These are phyloP conservation scores for Sinocyclocheilus anophthalmus DNA, from an alignment of 2,113 vertebrate species.

Conservation along the genomic window DNA sequence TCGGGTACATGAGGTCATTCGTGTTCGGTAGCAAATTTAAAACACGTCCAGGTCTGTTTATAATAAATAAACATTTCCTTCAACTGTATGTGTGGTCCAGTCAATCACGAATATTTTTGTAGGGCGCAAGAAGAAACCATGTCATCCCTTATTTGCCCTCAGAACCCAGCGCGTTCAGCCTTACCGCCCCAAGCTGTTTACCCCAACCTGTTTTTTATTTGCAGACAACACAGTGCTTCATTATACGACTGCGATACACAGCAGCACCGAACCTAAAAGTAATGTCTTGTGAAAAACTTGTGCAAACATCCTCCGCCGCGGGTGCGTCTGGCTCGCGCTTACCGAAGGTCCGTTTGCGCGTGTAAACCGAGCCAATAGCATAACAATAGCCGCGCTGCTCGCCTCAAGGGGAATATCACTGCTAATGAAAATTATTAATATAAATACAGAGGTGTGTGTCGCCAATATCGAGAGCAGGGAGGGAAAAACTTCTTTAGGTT, in stretches of 20 bases:
- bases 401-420: slow-evolving; percentile 47
- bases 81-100: slow-evolving; percentile 72
- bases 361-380: slow-evolving; percentile 47
- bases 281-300: slow-evolving; percentile 54
- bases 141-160: slow-evolving; percentile 32
- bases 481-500: slow-evolving; percentile 65
- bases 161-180: slow-evolving; percentile 8
- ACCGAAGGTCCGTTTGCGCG: slow-evolving; percentile 29
- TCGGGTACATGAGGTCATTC: slow-evolving; percentile 61
- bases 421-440: slow-evolving; percentile 58
- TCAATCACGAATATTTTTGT: slow-evolving; percentile 61
- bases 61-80: slow-evolving; percentile 68
- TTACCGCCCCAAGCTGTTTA: slow-evolving; percentile 46
- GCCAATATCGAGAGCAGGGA: slow-evolving; percentile 60
- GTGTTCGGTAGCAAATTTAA: slow-evolving; percentile 64
- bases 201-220: slow-evolving; percentile 48
- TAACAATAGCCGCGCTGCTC: slow-evolving; percentile 25
- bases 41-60: slow-evolving; percentile 66
- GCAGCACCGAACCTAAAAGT: slow-evolving; percentile 41
- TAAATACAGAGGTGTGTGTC: slow-evolving; percentile 58
- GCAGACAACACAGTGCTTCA: slow-evolving; percentile 57
- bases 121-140: slow-evolving; percentile 53
- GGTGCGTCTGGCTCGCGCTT: slow-evolving; percentile 38
- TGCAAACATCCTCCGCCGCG: slow-evolving; percentile 55
- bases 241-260: slow-evolving; percentile 43